Evolutionary conservation across 2,113 vertebrate species (phyloP).

Genomic region (Equus quagga): DNA sequence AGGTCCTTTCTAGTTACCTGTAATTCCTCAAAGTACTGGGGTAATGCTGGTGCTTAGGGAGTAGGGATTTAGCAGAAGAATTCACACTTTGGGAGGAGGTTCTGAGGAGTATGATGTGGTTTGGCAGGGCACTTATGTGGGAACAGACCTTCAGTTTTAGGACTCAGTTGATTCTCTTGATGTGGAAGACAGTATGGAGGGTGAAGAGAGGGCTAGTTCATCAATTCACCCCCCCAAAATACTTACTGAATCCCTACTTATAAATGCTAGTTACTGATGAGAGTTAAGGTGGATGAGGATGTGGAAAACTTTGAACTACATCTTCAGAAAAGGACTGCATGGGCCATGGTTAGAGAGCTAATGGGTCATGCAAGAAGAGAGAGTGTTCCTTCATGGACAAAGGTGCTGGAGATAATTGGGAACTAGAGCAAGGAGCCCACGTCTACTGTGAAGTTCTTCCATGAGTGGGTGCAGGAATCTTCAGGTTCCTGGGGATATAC

Average conservation of each 20-base stretch:
- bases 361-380: neutral
- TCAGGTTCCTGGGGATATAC: neutral
- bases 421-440: neutral
- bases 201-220: neutral
- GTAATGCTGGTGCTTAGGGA: neutral
- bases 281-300: neutral
- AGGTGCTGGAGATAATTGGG: neutral
- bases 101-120: neutral
- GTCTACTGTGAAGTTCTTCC: neutral
- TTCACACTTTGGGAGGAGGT: neutral
- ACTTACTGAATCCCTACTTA: neutral
- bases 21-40: neutral
- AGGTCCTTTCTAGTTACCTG: neutral
- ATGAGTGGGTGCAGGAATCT: neutral
- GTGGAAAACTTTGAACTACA: neutral
- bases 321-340: neutral
- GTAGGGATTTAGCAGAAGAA: neutral
- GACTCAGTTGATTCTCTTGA: neutral
- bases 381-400: neutral
- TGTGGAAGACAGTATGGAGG: neutral
- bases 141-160: neutral
- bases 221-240: neutral
- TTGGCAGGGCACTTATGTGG: neutral
- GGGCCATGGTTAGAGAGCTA: neutral
- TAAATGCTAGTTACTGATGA: neutral